Evolutionary conservation across 2,888 invertebrate genomes (phyloP), one percentile per base, ranked within the genome.

Genomic region (Hypena proboscidalis): DNA sequence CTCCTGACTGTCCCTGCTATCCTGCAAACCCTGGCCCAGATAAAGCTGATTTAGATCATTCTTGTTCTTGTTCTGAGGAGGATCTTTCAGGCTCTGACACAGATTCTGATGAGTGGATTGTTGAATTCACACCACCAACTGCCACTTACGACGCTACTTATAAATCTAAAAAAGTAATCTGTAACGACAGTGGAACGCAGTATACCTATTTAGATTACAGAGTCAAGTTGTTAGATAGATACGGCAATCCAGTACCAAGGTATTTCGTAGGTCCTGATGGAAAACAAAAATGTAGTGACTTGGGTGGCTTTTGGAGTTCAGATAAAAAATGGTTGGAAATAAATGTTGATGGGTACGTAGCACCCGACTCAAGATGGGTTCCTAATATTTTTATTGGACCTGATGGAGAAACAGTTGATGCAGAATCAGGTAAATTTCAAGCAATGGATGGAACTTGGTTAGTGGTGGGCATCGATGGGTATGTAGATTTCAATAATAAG

Each of bases 51-150:
- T 21, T 73, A 10, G 77, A 85, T 31, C 58, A 72, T 11, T 88
- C 88, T 2, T 90, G 89, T 48, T 88, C 90, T 13, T 90, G 90
- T 51, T 85, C 88, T 0, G 84, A 84, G 64, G 80, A 80, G 15
- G 54, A 58, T 1, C 74, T 78, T 1, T 44, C 74, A 14, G 74
- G 70, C 14, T 83, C 87, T 1, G 88, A 84, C 38, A 88, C 89
- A 0, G 90, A 90, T 52, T 79, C 73, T 1, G 90, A 89, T 54
- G 90, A 90, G 66, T 91, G 91, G 90, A 57, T 86, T 21, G 70
- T 91, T 9, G 90, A 90, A 56, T 89, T 90, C 49, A 90, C 90
- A n/a, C 90, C 91, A 4, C 90, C 91, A 0, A 80, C 65, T 40
- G 90, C 89, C 10, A 64, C 54, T 6, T 90, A 75, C 47, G 77